Base-by-base conservation (phyloP, 2,113 vertebrate genomes). In the Anguilla rostrata region DNA sequence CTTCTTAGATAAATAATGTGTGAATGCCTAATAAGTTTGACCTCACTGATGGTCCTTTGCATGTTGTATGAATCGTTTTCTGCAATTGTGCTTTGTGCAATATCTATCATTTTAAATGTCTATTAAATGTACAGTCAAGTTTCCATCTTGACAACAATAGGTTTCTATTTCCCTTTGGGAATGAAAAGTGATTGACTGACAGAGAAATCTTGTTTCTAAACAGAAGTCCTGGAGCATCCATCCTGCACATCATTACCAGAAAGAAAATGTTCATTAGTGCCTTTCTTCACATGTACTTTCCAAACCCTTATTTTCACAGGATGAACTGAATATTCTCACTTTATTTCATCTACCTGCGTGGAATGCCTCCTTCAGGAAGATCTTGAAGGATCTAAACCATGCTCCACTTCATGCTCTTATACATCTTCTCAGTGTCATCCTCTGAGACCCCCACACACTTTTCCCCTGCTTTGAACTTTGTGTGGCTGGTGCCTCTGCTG, bases 401-500 rank as follows among this genome's bases (percentile, higher is more conserved):
- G 84, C 87, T 89, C 78, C 3, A 1, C 81, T 91, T 88, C 87
- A 86, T 88, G 87, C 92, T 92, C 11, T 92, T 90, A 90, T 87
- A 90, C 90, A 90, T 91, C 60, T 75, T 75, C 86, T 88, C 83
- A 71, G 53, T 63, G 87, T 88, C 90, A 86, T 94, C 93, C 91
- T 94, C 40, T 8, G 92, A 94, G 94, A 92, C 90, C 90, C 91
- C 89, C 87, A 87, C 79, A 92, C 22, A 3, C 60, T 20, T 3
- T 3, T 7, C 60, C 49, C 49, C 34, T 34, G 34, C 34, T 34
- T 34, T 34, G 34, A 22, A 53, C 49, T 12, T 53, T 53, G 8
- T 14, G 49, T 53, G 49, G 49, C 49, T 53, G 49, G 49, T 14
- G 7, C 49, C 12, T 53, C 49, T 53, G 49, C 49, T 46, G 43